A percentile compares a stretch with the other conserved stretches of the same genome.
phyloP scores from a whole-genome alignment of 2,888 invertebrate species.

The Phyllotreta striolata region DNA sequence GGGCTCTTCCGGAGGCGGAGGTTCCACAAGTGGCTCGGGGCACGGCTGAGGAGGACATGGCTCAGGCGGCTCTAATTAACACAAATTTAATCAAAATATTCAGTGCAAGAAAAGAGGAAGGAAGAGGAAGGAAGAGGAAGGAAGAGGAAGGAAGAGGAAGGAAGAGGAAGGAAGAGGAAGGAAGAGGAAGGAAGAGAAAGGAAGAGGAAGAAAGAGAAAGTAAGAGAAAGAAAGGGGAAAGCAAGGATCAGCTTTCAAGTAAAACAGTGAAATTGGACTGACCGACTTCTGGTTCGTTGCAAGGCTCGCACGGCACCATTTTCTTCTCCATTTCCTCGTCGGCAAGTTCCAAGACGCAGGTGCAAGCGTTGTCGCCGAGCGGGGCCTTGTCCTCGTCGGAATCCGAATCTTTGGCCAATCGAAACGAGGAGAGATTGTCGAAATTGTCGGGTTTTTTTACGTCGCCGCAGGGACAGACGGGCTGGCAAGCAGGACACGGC shows the following conservation, averaged over 20 bases:
- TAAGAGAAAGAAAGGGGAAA: too few relatives aligned
- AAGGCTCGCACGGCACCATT: background rate
- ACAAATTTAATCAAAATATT: too few relatives aligned
- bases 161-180: too few relatives aligned
- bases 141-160: too few relatives aligned
- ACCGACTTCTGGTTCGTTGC: background rate
- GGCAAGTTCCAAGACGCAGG: background rate
- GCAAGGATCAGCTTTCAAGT: background rate
- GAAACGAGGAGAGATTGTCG: constrained; percentile 1
- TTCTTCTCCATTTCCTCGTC: constrained; percentile 2
- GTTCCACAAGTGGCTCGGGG: constrained; percentile 17
- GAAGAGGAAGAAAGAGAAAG: too few relatives aligned
- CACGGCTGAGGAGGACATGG: too few relatives aligned
- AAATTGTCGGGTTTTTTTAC: background rate
- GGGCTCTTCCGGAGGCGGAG: constrained; percentile 4
- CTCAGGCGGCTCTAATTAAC: too few relatives aligned
- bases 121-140: too few relatives aligned
- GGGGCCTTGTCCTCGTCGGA: background rate
- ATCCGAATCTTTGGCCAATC: background rate
- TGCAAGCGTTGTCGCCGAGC: background rate
- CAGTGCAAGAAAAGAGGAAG: too few relatives aligned
- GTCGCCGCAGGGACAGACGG: constrained; percentile 3
- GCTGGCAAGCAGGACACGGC: constrained; percentile 1
- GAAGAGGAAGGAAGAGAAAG: too few relatives aligned
- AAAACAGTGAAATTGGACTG: background rate